Conservation (phyloP, 2,113 vertebrate genomes). For the Junco hyemalis region DNA sequence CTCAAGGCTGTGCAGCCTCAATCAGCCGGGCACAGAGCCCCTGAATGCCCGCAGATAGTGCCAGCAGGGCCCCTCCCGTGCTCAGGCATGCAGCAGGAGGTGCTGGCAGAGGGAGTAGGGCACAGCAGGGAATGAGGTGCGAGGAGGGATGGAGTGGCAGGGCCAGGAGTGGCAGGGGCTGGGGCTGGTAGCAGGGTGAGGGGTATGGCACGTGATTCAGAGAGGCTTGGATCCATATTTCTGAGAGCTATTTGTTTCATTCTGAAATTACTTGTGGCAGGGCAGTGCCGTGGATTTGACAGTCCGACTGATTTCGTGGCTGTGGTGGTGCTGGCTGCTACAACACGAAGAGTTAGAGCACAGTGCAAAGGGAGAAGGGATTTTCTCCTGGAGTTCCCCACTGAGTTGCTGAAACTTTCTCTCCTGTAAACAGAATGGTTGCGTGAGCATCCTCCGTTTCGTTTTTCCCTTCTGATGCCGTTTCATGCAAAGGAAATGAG, state of each 20-base stretch:
- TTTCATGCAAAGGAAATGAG: conserved; percentile 46
- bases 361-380: accelerated
- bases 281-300: background rate
- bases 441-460: background rate
- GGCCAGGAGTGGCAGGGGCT: background rate
- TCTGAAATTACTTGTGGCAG: background rate
- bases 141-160: accelerated
- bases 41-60: background rate
- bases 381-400: background rate
- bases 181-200: accelerated
- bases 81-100: accelerated
- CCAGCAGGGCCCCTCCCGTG: background rate
- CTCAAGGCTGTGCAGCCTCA: background rate
- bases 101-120: background rate
- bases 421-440: accelerated
- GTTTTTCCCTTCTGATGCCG: background rate
- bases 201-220: accelerated
- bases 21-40: background rate
- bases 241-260: background rate
- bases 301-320: background rate
- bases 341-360: accelerated
- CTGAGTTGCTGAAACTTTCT: background rate
- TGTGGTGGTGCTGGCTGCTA: background rate
- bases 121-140: accelerated
- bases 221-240: background rate